Evolutionary conservation across 2,113 vertebrate species (phyloP).

Genomic region (Helogale parvula): DNA sequence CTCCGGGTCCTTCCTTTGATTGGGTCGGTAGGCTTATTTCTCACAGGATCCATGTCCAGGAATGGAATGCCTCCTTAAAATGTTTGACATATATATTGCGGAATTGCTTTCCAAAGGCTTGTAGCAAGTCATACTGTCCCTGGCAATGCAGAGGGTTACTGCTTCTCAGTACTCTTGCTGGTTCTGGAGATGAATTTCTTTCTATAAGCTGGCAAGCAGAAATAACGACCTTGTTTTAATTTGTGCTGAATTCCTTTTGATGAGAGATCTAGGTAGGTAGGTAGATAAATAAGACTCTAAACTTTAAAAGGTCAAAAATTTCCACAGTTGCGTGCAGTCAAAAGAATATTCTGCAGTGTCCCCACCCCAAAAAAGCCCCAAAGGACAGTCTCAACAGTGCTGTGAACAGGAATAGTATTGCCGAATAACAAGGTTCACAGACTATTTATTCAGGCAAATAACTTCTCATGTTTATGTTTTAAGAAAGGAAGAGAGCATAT

Average conservation of each 20-base stretch:
- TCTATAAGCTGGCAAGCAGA: background rate
- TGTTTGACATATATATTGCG: background rate
- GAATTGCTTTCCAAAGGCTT: background rate
- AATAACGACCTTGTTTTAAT: background rate
- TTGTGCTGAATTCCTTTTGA: background rate
- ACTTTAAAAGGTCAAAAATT: background rate
- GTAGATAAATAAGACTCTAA: background rate
- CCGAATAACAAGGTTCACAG: background rate
- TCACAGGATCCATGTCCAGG: background rate
- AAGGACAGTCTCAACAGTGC: background rate
- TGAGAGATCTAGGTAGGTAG: background rate
- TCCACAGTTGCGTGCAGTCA: background rate
- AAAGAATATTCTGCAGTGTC: background rate
- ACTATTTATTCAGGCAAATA: background rate
- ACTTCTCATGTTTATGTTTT: background rate
- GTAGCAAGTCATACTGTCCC: background rate
- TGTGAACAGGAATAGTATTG: background rate
- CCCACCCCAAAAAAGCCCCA: background rate
- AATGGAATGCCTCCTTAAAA: background rate
- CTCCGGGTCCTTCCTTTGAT: too few species aligned
- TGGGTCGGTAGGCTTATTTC: too few species aligned
- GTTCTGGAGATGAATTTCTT: background rate
- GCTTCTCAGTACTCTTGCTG: background rate
- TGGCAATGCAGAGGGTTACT: background rate
- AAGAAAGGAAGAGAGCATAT: background rate